phyloP scores from a whole-genome alignment of 2,797 vertebrate species.

The Lepus oiostolus region DNA sequence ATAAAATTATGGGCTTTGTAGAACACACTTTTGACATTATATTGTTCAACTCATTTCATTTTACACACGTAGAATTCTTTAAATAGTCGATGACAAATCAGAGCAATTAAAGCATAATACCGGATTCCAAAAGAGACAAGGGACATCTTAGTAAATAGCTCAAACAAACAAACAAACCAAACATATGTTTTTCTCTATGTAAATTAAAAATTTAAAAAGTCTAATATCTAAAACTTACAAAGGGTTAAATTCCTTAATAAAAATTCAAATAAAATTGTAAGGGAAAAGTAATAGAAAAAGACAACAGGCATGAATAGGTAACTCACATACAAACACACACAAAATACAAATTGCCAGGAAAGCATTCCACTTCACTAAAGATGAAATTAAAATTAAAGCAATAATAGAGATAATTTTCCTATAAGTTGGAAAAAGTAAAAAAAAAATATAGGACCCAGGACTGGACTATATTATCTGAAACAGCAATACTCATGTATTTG shows the following conservation, averaged over 20 bases:
- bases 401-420: neutral
- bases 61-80: neutral
- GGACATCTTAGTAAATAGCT: neutral
- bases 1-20: neutral
- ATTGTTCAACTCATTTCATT: neutral
- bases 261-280: neutral
- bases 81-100: neutral
- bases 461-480: neutral
- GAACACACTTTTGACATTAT: constrained; percentile 17
- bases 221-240: neutral
- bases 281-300: neutral
- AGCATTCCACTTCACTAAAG: constrained; percentile 1
- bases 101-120: neutral
- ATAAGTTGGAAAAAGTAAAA: neutral
- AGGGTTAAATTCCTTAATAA: constrained; percentile 16
- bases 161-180: neutral
- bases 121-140: neutral
- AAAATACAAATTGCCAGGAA: neutral
- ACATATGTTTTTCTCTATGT: neutral
- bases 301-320: neutral
- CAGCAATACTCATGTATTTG: neutral
- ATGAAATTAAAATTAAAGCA: neutral
- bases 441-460: neutral
- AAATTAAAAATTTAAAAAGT: neutral
- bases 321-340: neutral